Percentiles rank a stretch among this genome's conserved stretches.
Conservation (phyloP, 2,113 vertebrate species). For the Fukomys damarensis region DNA sequence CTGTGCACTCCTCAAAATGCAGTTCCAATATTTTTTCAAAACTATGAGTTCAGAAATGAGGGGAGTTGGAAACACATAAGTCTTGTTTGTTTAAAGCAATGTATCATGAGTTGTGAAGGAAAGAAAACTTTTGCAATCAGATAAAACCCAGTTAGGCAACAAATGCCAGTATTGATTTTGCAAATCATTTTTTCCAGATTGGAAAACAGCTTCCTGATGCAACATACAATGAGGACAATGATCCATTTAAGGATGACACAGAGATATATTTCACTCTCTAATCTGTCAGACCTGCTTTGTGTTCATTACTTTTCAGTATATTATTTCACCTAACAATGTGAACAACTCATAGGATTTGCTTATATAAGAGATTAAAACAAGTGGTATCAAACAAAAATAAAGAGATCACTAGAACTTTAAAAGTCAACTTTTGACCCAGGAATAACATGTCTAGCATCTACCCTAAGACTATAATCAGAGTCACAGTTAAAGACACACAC, state of each 20-base stretch:
- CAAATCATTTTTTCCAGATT: background rate
- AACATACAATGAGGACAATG: background rate
- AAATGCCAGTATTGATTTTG: background rate
- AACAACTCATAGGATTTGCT: background rate
- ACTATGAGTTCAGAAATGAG: conserved; percentile 55
- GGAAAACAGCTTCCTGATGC: conserved; percentile 20
- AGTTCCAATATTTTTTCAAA: conserved; percentile 51
- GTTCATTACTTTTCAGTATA: background rate
- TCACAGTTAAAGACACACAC: background rate
- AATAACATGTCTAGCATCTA: background rate
- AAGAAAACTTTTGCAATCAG: conserved; percentile 38
- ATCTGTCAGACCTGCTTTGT: background rate
- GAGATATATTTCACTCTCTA: background rate
- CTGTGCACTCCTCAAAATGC: conserved; percentile 34
- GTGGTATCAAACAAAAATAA: background rate
- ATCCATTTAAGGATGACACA: background rate
- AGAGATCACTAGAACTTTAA: background rate
- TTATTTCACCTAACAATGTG: background rate
- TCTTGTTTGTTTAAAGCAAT: conserved; percentile 60
- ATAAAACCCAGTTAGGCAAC: background rate
- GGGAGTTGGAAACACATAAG: conserved; percentile 47
- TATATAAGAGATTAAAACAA: conserved; percentile 8
- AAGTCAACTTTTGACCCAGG: conserved; percentile 4
- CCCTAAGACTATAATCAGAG: background rate
- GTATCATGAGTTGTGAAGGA: background rate